Evolutionary conservation across 2,113 vertebrate species (phyloP).

Genomic region (Catharus minimus): DNA sequence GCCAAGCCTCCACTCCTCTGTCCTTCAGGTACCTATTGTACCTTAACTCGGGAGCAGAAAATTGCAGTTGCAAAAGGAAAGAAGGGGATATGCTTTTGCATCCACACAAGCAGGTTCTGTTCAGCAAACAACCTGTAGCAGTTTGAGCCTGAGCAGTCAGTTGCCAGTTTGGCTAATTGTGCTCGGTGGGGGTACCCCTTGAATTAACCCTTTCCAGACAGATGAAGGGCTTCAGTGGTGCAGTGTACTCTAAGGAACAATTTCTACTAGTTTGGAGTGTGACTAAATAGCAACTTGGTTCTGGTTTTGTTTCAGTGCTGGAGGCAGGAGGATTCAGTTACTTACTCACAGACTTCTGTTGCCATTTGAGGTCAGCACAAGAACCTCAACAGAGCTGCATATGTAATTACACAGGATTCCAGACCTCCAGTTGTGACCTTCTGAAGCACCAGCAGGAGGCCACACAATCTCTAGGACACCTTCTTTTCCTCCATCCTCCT

Average conservation of each 20-base stretch:
- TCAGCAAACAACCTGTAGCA: not conserved
- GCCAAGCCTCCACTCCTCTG: not conserved
- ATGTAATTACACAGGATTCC: rapidly evolving
- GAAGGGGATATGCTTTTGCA: not conserved
- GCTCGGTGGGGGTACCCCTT: rapidly evolving
- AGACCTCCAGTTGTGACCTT: not conserved
- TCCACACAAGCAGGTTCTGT: not conserved
- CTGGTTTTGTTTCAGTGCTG: not conserved
- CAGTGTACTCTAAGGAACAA: not conserved
- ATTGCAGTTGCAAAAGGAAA: not conserved
- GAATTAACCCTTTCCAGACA: not conserved
- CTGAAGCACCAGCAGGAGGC: not conserved
- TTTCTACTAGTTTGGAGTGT: not conserved
- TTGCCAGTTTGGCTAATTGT: not conserved
- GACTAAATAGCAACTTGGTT: not conserved
- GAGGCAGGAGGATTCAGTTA: not conserved
- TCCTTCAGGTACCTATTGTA: not conserved
- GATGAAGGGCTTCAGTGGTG: not conserved
- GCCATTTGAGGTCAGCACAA: not conserved
- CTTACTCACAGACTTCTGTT: not conserved
- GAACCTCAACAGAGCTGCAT: not conserved
- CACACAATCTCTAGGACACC: not conserved
- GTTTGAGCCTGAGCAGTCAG: not conserved
- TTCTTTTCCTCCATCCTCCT: not conserved
- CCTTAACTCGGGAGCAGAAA: not conserved